A percentile compares a stretch with the other conserved stretches of the same genome.
Conservation (phyloP, 2,113 vertebrate species). For the Emydocephalus ijimae region DNA sequence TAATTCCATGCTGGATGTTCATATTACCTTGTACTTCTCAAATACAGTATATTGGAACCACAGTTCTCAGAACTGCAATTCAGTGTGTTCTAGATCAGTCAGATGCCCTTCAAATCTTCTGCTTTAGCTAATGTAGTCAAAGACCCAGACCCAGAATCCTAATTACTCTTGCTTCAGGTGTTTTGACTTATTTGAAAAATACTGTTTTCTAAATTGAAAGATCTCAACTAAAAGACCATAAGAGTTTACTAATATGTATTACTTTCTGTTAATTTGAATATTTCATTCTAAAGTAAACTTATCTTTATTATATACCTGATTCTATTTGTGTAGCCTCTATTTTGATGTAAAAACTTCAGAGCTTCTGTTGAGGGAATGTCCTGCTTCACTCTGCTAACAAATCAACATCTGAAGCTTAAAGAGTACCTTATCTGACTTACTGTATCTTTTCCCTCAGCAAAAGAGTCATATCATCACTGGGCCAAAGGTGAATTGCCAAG, state of each 20-base stretch:
- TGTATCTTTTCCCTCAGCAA: slow-evolving; percentile 75
- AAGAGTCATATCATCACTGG: slow-evolving; percentile 89
- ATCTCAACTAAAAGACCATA: slow-evolving; percentile 24
- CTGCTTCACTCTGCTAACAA: slow-evolving; percentile 73
- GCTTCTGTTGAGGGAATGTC: slow-evolving; percentile 72
- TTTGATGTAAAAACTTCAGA: slow-evolving; percentile 57
- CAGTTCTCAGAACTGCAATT: neutral
- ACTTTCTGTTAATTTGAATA: slow-evolving; percentile 41
- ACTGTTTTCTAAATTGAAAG: neutral
- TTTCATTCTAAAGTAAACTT: slow-evolving; percentile 54
- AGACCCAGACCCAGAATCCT: neutral
- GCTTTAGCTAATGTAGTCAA: neutral
- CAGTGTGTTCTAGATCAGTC: neutral
- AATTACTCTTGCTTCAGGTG: neutral
- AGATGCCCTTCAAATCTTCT: neutral
- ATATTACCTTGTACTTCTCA: neutral
- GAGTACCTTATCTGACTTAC: slow-evolving; percentile 76
- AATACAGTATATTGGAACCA: neutral
- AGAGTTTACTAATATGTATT: slow-evolving; percentile 23
- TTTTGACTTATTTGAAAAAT: slow-evolving; percentile 17
- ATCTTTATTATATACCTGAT: slow-evolving; percentile 32
- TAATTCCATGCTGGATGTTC: neutral
- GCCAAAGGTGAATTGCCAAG: slow-evolving; percentile 94
- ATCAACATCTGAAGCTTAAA: slow-evolving; percentile 67
- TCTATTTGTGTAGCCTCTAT: neutral